Conservation (phyloP, 2,113 vertebrate genomes). For the Anguilla rostrata region DNA sequence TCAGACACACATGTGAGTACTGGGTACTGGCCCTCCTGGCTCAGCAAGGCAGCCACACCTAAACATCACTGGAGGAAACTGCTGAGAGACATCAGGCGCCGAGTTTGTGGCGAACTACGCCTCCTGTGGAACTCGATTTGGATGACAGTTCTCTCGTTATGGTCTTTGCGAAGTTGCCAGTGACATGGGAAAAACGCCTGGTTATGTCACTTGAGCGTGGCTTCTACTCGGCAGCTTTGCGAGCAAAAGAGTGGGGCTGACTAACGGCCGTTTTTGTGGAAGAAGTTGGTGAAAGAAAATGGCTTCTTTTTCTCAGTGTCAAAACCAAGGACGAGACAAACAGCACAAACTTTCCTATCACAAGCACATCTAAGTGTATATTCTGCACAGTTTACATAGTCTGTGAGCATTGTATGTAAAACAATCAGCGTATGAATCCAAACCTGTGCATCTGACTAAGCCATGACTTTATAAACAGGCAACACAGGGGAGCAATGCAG, state of each 20-base stretch:
- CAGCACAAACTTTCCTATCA: constrained; percentile 24
- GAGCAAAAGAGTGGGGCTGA: not conserved
- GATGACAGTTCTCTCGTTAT: not conserved
- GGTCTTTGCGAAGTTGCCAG: not conserved
- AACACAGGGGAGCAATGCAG: not conserved
- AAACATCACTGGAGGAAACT: not conserved
- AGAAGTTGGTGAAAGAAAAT: constrained; percentile 27
- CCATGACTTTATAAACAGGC: not conserved
- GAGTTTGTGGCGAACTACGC: not conserved
- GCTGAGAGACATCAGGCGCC: not conserved
- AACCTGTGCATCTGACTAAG: not conserved
- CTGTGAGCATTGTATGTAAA: not conserved
- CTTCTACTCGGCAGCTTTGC: not conserved
- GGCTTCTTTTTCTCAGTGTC: constrained; percentile 24
- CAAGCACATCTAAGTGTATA: not conserved
- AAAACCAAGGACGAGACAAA: constrained; percentile 29
- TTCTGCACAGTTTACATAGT: not conserved
- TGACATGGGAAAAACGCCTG: not conserved
- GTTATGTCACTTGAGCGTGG: not conserved
- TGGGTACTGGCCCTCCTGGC: not conserved
- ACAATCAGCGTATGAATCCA: not conserved
- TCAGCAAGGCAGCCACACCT: not conserved
- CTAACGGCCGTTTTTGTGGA: not conserved
- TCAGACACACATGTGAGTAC: not conserved
- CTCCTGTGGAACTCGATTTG: not conserved